Conservation (phyloP, 2,797 vertebrate genomes). For the Pangasius mekongensis region DNA sequence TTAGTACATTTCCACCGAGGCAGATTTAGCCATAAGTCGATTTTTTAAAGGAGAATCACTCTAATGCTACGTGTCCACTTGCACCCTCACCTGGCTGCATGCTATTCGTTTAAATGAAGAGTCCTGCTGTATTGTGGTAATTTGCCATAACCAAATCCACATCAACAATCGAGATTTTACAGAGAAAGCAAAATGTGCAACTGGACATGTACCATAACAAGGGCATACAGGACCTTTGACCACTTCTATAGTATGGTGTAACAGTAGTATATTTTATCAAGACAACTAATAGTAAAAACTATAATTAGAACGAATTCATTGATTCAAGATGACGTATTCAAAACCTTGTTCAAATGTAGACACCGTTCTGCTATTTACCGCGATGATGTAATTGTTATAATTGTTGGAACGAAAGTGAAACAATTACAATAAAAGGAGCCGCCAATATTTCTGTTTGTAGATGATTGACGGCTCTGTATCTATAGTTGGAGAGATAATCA, state of each 20-base stretch:
- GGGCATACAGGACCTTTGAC: not conserved
- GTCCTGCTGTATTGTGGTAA: not conserved
- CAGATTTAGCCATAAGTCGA: not conserved
- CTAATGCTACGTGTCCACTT: not conserved
- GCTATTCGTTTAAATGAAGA: not conserved
- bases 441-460: not conserved
- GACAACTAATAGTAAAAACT: too few species aligned
- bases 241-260: not conserved
- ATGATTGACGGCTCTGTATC: conserved; percentile 12
- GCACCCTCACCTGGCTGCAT: not conserved
- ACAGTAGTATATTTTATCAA: not conserved
- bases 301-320: not conserved
- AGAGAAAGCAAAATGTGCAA: not conserved
- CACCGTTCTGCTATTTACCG: not conserved
- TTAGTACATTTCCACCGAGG: not conserved
- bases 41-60: not conserved
- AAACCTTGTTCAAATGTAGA: too few species aligned
- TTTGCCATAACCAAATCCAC: not conserved
- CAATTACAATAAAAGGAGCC: not conserved
- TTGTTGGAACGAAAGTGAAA: conserved; percentile 1
- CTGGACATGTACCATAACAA: not conserved
- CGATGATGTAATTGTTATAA: not conserved
- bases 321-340: not conserved
- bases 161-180: not conserved
- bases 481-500: not conserved